Base-by-base conservation (phyloP, 2,797 vertebrate species). In the Podarcis lilfordi region DNA sequence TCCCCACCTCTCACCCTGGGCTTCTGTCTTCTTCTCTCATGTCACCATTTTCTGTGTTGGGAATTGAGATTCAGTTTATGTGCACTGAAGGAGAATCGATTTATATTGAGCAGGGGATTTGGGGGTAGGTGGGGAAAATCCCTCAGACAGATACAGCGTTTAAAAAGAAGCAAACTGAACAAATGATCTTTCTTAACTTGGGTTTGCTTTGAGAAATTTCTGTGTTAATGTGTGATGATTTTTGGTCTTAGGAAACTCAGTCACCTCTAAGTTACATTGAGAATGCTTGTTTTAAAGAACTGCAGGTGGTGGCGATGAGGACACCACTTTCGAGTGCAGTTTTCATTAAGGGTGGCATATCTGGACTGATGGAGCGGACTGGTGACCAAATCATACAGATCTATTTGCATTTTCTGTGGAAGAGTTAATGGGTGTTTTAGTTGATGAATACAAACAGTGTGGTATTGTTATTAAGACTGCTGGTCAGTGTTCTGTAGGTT, bases 161-260 rank as follows among this genome's bases (percentile, higher is more conserved):
- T 90, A 93, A 92, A 91, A 68, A 89, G 91, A 88, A 90, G 84
- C 81, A 87, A 91, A 92, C 13, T 35, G 85, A 89, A 82, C 87
- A 61, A 85, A 82, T 29, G 21, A 55, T 45, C 93, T 87, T 80
- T 45, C 92, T 87, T 78, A 94, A 94, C 90, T 89, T 32, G 82
- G 91, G 92, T 95, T 88, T 55, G 71, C 86, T 92, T 88, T 59
- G 59, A 88, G 89, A 91, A 71, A 37, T 78, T 13, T 92, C 89
- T 89, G 83, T 90, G 80, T 59, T 91, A 59, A 89, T 80, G 55
- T 43, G 69, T 80, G 85, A 90, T 77, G 45, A 81, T 90, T 85
- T 81, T 35, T 11, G 71, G n/a, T 37, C 61, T 89, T 37, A 85
- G 90, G 82, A 55, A 64, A 35, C 68, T 50, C 32, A 69, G 27